phyloP scores from a whole-genome alignment of 2,113 vertebrate species.

The Trinectes maculatus region DNA sequence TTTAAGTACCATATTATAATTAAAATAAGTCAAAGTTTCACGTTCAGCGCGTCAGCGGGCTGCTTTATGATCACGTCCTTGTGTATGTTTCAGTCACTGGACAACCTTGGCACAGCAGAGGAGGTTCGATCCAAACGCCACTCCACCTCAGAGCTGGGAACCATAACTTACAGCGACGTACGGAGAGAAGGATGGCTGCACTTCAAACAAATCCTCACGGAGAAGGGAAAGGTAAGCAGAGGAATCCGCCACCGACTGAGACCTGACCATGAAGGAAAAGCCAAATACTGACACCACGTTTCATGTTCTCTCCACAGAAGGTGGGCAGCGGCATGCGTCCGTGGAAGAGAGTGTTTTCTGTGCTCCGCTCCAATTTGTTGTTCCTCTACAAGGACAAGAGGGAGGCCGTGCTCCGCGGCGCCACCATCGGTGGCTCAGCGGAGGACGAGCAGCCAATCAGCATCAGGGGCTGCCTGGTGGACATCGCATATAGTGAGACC shows the following conservation, averaged over 20 bases:
- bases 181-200: slow-evolving; percentile 94
- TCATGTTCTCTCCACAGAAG: slow-evolving; percentile 81
- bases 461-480: slow-evolving; percentile 96
- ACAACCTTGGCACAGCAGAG: slow-evolving; percentile 88
- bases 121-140: slow-evolving; percentile 92
- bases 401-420: slow-evolving; percentile 87
- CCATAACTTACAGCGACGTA: slow-evolving; percentile 88
- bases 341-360: slow-evolving; percentile 93
- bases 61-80: too few species aligned
- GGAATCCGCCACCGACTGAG: rapidly evolving
- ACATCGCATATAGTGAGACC: slow-evolving; percentile 99
- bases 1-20: neutral
- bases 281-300: neutral
- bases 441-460: slow-evolving; percentile 96
- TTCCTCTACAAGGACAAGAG: slow-evolving; percentile 97
- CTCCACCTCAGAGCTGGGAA: slow-evolving; percentile 94
- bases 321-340: slow-evolving; percentile 93
- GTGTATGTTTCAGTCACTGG: slow-evolving; percentile 85
- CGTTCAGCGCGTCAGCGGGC: too few species aligned
- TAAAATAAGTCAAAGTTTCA: neutral
- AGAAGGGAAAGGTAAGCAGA: slow-evolving; percentile 93
- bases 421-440: slow-evolving; percentile 67
- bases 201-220: slow-evolving; percentile 96
- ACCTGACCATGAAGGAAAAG: neutral
- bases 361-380: slow-evolving; percentile 90